phyloP scores from a whole-genome alignment of 2,113 vertebrate genomes.

The Psettodes erumei region DNA sequence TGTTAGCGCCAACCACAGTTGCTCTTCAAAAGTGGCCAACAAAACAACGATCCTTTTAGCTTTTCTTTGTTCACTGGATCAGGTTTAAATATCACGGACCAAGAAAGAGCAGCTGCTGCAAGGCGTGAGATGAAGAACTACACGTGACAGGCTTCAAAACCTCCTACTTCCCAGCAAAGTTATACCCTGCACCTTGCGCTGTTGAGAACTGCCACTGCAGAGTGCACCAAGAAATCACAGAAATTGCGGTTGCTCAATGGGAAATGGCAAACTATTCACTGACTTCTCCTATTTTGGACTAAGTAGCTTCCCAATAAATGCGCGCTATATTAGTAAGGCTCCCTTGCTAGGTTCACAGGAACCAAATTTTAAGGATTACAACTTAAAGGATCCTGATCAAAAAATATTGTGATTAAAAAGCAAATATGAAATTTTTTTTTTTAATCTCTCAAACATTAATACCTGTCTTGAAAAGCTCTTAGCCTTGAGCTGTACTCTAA shows the following conservation, averaged over 20 bases:
- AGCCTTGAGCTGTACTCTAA: background rate
- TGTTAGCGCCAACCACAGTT: background rate
- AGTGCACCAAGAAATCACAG: constrained; percentile 15
- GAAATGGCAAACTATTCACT: background rate
- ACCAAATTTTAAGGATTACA: background rate
- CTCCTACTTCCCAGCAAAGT: too few relatives aligned
- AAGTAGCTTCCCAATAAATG: background rate
- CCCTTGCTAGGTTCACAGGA: too few relatives aligned
- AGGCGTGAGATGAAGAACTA: too few relatives aligned
- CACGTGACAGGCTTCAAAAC: too few relatives aligned
- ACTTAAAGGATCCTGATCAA: background rate
- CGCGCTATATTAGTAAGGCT: background rate
- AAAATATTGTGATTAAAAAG: background rate
- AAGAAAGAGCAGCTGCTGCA: too few relatives aligned
- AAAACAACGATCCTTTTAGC: background rate
- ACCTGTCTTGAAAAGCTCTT: background rate
- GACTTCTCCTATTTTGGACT: constrained; percentile 12
- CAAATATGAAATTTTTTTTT: background rate
- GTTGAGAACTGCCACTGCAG: background rate
- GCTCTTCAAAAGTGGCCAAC: background rate
- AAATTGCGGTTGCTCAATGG: background rate
- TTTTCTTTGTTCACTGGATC: background rate
- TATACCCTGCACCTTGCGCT: too few relatives aligned
- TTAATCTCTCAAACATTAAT: background rate
- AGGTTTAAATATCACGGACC: background rate